Evolutionary conservation across 2,797 vertebrate genomes (phyloP), one percentile per base, ranked within the genome.

Genomic region (Lerista edwardsae): DNA sequence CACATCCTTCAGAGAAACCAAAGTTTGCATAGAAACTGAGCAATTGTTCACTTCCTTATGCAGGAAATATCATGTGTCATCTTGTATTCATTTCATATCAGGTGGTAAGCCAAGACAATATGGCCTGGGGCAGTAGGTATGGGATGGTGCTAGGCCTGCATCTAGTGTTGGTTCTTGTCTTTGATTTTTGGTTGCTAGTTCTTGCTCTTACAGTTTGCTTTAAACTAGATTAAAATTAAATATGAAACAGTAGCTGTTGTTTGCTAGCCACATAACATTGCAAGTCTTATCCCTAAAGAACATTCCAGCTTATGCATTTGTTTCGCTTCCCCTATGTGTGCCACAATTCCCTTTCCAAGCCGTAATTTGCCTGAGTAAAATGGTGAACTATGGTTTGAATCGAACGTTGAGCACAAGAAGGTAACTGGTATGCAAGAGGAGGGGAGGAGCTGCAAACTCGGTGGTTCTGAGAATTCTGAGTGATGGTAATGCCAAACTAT

Each of bases 181-280:
- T 15, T 57, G 8, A 55, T 34, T 36, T 27, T 12, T 31, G 11
- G 3, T 1, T 64, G 59, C 9, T 68, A 68, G 21, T 68, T 68
- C 65, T 21, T 23, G n/a, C 9, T 11, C 19, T 68, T 68, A 64
- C 23, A 17, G 25, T 59, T 67, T 21, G 41, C 0, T 62, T 74
- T 82, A n/a, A 47, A 77, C 68, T 91, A 83, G 36, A 86, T 61
- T 74, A 87, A 67, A 83, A 88, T 57, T 79, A 39, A 64, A 82
- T 69, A 83, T 51, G 80, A 59, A 78, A 12, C 15, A 15, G 51
- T 55, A 15, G 15, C 51, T 55, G 51, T 55, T 55, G 1, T 55
- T 21, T 85, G 61, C 21, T 87, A 87, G 31, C 79, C 8, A 41
- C 39, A n/a, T 44, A 62, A 64, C 5, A 84, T 36, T 71, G 21